Conservation (phyloP, 2,797 vertebrate genomes). For the Lophotriccus pileatus region DNA sequence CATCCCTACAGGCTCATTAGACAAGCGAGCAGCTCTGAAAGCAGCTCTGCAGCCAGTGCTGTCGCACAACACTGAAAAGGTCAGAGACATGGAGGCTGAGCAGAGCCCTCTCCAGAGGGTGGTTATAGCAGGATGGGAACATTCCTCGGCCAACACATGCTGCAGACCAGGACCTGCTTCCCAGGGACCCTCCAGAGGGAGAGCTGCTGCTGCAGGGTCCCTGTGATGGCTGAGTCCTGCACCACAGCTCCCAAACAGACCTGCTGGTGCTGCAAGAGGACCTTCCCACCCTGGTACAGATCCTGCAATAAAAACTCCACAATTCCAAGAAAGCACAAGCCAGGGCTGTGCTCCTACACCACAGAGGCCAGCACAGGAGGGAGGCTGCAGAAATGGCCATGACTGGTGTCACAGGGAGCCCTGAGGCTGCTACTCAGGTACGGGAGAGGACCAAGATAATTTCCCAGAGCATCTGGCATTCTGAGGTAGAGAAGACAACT, state of each 20-base stretch:
- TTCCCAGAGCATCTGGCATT: neutral
- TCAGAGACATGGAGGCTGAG: neutral
- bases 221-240: neutral
- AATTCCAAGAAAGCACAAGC: neutral
- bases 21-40: neutral
- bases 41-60: neutral
- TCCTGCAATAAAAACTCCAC: neutral
- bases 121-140: neutral
- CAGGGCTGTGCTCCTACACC: neutral
- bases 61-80: constrained; percentile 36
- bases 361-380: neutral
- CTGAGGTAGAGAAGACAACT: neutral
- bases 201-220: fast-evolving
- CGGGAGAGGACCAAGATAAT: neutral
- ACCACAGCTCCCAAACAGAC: neutral
- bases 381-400: neutral
- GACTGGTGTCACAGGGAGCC: neutral
- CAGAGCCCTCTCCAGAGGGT: neutral
- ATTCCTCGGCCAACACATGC: neutral
- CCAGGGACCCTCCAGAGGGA: neutral
- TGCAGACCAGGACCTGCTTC: neutral
- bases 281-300: too few species aligned
- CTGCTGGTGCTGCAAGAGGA: neutral
- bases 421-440: fast-evolving
- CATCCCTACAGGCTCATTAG: constrained; percentile 44